Evolutionary conservation across 2,797 vertebrate genomes (phyloP), one percentile per base, ranked within the genome.

Genomic region (Crenichthys baileyi): DNA sequence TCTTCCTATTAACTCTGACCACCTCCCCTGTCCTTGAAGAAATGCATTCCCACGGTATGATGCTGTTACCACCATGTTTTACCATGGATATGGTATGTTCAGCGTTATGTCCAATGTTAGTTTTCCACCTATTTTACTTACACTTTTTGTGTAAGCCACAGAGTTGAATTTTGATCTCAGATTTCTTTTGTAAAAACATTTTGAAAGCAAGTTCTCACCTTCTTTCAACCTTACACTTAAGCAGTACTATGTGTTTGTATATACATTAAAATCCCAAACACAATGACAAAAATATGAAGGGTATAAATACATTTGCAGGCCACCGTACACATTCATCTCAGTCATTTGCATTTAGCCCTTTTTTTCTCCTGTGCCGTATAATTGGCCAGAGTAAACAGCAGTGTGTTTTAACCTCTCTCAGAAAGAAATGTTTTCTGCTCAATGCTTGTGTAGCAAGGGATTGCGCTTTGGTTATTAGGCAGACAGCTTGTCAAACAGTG

Each of bases 401-500:
- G 12, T 12, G 11, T 44, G 41, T 67, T 67, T 20, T n/a, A 26
- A 29, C 58, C 58, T 61, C 26, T 61, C 58, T 61, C 26, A 61
- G 58, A 2, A 7, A 39, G 78, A 68, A 24, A 67, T 29, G 26
- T 41, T 0, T 74, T 22, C 0, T 75, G 39, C 41, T 20, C 13
- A 24, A 0, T 12, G 67, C 67, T 26, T 13, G 36, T 70, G 11
- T 75, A 24, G 26, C 29, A 74, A 60, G 0, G 8, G 24, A 65
- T 7, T 73, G 56, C 84, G 26, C 50, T 48, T 55, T 20, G 39
- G 41, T 79, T 75, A 77, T 41, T 13, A 75, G 79, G 56, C 44
- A 46, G 56, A 31, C 74, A 79, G 73, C 55, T 55, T 61, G 56
- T 72, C 26, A 81, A 29, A 22, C 70, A 76, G 78, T 79, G 39